Conservation (phyloP, 2,888 invertebrate species). For the Scotopteryx bipunctaria region DNA sequence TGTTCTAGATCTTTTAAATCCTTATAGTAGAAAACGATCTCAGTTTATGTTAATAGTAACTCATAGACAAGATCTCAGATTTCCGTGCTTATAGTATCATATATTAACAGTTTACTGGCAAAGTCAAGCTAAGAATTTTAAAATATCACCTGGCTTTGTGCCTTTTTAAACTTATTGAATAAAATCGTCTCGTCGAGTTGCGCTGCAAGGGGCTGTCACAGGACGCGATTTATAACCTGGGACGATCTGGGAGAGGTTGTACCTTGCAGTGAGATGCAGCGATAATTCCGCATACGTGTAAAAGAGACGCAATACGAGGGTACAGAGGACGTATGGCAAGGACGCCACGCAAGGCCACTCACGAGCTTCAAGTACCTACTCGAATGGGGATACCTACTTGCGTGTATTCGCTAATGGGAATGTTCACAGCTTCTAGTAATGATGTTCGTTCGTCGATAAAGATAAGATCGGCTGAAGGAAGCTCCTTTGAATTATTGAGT, state of each 20-base stretch:
- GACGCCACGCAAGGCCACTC: slow-evolving; percentile 74
- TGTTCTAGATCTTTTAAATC: slow-evolving; percentile 14
- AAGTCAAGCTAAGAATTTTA: slow-evolving; percentile 12
- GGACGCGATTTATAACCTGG: slow-evolving; percentile 70
- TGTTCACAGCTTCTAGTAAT: slow-evolving; percentile 9
- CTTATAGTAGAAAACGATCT: slow-evolving; percentile 2
- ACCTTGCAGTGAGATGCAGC: slow-evolving; percentile 42
- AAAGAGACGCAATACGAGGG: slow-evolving; percentile 52
- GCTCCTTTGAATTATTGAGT: slow-evolving; percentile 4
- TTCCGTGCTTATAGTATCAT: slow-evolving; percentile 11
- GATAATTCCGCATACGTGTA: slow-evolving; percentile 41
- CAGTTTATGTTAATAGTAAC: slow-evolving; percentile 7
- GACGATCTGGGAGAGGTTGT: slow-evolving; percentile 57
- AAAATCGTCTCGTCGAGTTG: slow-evolving; percentile 60
- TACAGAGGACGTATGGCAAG: slow-evolving; percentile 65
- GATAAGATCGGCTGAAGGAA: slow-evolving; percentile 9
- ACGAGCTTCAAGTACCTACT: slow-evolving; percentile 51
- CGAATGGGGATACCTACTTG: slow-evolving; percentile 12
- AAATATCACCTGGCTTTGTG: slow-evolving; percentile 2
- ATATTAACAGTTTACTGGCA: not conserved
- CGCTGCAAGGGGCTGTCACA: slow-evolving; percentile 64
- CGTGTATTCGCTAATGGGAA: slow-evolving; percentile 17
- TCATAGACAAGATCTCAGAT: slow-evolving; percentile 55
- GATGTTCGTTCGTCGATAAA: slow-evolving; percentile 7
- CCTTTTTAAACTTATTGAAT: slow-evolving; percentile 50